These are phyloP conservation scores for Frankliniella intonsa DNA, from an alignment of 2,888 invertebrate species.

Conservation along the genomic window DNA sequence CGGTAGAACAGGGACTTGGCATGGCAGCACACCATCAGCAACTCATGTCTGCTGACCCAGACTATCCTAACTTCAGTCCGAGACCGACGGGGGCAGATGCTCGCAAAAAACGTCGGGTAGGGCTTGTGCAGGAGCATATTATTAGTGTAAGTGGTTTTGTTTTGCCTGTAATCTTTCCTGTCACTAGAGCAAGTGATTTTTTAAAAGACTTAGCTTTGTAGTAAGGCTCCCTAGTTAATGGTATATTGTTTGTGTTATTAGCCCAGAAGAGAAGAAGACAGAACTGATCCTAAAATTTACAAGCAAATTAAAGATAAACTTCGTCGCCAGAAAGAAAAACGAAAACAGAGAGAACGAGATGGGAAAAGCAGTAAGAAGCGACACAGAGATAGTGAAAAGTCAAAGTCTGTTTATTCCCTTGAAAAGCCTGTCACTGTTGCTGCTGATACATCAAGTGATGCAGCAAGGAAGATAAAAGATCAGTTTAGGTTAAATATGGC, in stretches of 20 bases:
- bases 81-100: constrained; percentile 39
- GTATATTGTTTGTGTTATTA: constrained; percentile 44
- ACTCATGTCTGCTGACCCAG: background rate
- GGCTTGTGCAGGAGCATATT: constrained; percentile 59
- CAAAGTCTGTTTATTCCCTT: constrained; percentile 39
- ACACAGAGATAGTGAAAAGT: constrained; percentile 41
- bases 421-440: constrained; percentile 47
- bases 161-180: constrained; percentile 54
- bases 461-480: constrained; percentile 73
- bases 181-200: too few species aligned
- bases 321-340: constrained; percentile 59
- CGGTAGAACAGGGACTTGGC: constrained; percentile 35
- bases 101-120: constrained; percentile 52
- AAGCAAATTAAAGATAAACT: constrained; percentile 75
- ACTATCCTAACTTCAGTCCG: constrained; percentile 24
- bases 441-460: constrained; percentile 51
- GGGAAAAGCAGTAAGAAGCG: constrained; percentile 36
- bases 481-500: constrained; percentile 66
- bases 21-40: background rate
- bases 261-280: constrained; percentile 80
- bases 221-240: background rate
- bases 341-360: constrained; percentile 35
- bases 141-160: constrained; percentile 56
- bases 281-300: constrained; percentile 66
- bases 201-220: background rate